Conservation (phyloP, 2,113 vertebrate genomes). For the Anoura caudifer region DNA sequence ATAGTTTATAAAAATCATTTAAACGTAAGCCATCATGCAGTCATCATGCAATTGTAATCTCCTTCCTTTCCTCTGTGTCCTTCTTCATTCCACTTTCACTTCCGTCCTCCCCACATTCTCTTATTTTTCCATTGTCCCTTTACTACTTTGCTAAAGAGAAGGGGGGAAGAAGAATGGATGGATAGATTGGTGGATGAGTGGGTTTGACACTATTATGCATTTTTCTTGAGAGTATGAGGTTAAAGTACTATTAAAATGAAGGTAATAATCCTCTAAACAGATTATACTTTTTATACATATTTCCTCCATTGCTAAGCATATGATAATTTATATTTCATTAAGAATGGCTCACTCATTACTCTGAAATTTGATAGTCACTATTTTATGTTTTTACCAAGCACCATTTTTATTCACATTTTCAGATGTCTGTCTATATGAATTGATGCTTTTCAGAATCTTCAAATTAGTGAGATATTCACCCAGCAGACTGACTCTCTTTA, state of each 20-base stretch:
- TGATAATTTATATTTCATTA: neutral
- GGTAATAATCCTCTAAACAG: neutral
- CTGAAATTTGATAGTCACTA: neutral
- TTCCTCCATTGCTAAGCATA: neutral
- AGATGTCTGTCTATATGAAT: neutral
- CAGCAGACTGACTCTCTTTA: neutral
- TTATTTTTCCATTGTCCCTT: neutral
- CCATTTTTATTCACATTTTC: neutral
- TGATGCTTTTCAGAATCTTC: neutral
- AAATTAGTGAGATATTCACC: neutral
- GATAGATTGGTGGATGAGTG: neutral
- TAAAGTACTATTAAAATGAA: neutral
- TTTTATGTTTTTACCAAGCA: neutral
- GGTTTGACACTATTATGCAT: neutral
- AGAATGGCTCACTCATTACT: neutral
- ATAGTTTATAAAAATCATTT: neutral
- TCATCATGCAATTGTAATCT: neutral
- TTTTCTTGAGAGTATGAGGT: neutral
- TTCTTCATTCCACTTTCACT: neutral
- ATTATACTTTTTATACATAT: neutral
- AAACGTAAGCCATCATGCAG: neutral
- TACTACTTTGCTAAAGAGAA: neutral
- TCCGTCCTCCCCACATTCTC: neutral
- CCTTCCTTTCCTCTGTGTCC: neutral
- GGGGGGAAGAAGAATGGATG: neutral